phyloP scores from a whole-genome alignment of 2,888 invertebrate species.

The Heteromyza rotundicornis region DNA sequence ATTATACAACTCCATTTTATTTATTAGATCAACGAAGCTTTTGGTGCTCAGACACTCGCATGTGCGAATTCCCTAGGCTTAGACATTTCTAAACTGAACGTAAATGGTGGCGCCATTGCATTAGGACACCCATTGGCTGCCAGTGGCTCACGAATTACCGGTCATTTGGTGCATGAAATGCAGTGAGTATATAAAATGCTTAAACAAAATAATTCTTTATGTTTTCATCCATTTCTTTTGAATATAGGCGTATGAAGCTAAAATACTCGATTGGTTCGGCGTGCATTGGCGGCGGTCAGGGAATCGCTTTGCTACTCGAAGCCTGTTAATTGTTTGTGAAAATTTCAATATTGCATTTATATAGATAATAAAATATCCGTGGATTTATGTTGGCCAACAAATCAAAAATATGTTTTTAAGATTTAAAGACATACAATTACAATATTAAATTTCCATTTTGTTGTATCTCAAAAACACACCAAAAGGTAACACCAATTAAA shows the following conservation, averaged over 20 bases:
- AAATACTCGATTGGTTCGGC: slow-evolving; percentile 94
- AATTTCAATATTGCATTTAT: too few species aligned
- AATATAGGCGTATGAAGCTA: slow-evolving; percentile 75
- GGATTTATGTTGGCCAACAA: too few species aligned
- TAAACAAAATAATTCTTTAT: too few species aligned
- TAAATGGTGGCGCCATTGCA: slow-evolving; percentile 96
- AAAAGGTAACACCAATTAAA: too few species aligned
- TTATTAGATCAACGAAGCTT: slow-evolving; percentile 98
- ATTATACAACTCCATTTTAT: too few species aligned
- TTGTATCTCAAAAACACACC: too few species aligned
- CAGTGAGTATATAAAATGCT: slow-evolving; percentile 68
- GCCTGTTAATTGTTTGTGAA: slow-evolving; percentile 57
- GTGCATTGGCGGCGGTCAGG: slow-evolving; percentile 98
- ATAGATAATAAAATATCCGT: too few species aligned
- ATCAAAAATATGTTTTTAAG: too few species aligned
- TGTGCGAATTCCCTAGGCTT: slow-evolving; percentile 89
- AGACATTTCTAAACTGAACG: slow-evolving; percentile 87
- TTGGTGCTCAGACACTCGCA: slow-evolving; percentile 92
- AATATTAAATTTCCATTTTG: too few species aligned
- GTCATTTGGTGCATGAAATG: slow-evolving; percentile 89
- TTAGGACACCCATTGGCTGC: slow-evolving; percentile 97
- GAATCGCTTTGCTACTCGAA: slow-evolving; percentile 92
- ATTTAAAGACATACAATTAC: too few species aligned
- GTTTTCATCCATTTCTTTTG: slow-evolving; percentile 2
- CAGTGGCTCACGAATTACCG: slow-evolving; percentile 89